Evolutionary conservation across 1,140 invertebrate genomes (phyloP).

Genomic region (Drosophila varians): DNA sequence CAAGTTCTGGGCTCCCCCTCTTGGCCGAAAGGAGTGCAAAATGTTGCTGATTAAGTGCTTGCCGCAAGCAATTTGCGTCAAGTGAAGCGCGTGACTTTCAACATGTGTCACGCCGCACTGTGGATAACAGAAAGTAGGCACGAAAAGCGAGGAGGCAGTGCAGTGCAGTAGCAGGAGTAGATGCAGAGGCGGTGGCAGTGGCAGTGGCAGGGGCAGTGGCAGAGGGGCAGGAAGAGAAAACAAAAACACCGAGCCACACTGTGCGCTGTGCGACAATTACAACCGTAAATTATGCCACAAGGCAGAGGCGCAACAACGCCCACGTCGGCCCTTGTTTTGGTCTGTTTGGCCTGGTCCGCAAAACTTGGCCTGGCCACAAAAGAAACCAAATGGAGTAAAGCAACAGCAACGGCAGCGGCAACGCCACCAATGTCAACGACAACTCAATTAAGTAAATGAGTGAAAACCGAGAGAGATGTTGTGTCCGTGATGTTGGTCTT

Average conservation of each 20-base stretch:
- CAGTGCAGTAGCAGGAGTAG: background rate
- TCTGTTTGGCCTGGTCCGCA: conserved; percentile 20
- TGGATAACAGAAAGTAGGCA: conserved; percentile 16
- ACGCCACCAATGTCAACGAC: conserved; percentile 29
- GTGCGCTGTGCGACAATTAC: conserved; percentile 73
- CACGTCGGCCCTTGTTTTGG: background rate
- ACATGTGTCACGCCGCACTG: conserved; percentile 54
- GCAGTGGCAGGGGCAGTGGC: too few species aligned
- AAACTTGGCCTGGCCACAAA: conserved; percentile 48
- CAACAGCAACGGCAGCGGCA: conserved; percentile 17
- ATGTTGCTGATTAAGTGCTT: conserved; percentile 74
- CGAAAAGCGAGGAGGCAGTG: conserved; percentile 1
- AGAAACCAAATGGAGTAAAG: conserved; percentile 50
- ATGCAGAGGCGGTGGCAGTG: too few species aligned
- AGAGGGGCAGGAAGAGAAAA: too few species aligned
- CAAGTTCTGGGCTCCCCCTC: conserved; percentile 2
- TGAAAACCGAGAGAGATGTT: conserved; percentile 48
- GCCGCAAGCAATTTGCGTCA: conserved; percentile 73
- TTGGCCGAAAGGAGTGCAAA: conserved; percentile 47
- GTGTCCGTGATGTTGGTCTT: conserved; percentile 29
- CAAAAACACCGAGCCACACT: conserved; percentile 50
- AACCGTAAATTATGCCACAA: conserved; percentile 74
- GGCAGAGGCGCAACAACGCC: conserved; percentile 35
- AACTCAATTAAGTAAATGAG: conserved; percentile 78
- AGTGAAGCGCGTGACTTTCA: conserved; percentile 66